Percentiles rank a stretch among this genome's conserved stretches.
Conservation (phyloP, 2,113 vertebrate species). For the Vidua chalybeata region DNA sequence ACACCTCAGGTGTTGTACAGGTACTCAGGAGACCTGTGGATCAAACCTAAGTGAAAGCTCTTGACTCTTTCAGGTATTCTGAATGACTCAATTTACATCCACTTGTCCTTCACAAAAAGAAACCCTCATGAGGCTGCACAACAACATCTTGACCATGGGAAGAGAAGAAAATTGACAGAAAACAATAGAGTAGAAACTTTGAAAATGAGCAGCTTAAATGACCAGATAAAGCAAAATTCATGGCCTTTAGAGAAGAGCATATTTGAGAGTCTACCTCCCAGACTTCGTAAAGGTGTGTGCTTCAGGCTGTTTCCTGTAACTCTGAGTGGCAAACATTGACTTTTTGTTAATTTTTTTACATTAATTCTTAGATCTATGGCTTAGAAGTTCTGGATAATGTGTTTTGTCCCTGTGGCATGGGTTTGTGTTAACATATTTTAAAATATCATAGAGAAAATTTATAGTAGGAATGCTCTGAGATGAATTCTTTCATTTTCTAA, state of each 20-base stretch:
- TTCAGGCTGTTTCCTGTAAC: background rate
- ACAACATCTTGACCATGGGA: background rate
- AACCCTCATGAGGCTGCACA: background rate
- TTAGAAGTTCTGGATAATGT: background rate
- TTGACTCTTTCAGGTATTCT: constrained; percentile 76
- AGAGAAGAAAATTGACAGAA: background rate
- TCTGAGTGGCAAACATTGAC: background rate
- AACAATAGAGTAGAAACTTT: background rate
- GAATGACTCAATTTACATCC: constrained; percentile 24
- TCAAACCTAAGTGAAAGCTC: background rate
- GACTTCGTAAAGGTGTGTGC: constrained; percentile 78
- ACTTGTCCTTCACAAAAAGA: constrained; percentile 22
- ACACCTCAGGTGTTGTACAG: background rate
- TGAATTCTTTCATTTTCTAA: background rate
- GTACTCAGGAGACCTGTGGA: background rate
- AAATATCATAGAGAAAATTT: background rate
- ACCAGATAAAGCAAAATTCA: constrained; percentile 61
- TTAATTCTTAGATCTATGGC: background rate
- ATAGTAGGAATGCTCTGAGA: background rate
- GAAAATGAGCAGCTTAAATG: background rate
- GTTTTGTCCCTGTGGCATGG: background rate
- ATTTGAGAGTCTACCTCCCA: constrained; percentile 75
- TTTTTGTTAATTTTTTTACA: background rate
- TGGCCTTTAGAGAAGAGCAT: constrained; percentile 82
- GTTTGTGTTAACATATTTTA: background rate